A percentile compares a stretch with the other conserved stretches of the same genome.
These are phyloP conservation scores for Ptychodera flava DNA, from an alignment of 35 echinoderm and acorn worm species.

Conservation along the genomic window DNA sequence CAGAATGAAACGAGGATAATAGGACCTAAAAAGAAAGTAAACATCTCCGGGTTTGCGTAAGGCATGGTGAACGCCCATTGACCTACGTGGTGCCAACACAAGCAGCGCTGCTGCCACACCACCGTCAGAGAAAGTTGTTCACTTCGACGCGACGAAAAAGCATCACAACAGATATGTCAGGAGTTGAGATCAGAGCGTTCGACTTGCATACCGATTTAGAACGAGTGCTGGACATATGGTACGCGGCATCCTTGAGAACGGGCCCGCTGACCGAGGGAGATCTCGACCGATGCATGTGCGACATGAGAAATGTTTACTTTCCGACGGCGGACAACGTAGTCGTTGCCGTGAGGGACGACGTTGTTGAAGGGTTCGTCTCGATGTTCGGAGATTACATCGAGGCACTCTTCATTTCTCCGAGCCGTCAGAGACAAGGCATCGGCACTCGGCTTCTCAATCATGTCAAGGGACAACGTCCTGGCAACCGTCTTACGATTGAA, in stretches of 20 bases:
- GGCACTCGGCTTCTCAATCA: not conserved
- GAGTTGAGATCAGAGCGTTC: not conserved
- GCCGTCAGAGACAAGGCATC: not conserved
- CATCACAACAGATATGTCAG: too few relatives aligned
- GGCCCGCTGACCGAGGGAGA: not conserved
- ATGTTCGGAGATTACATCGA: not conserved
- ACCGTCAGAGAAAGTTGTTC: too few relatives aligned
- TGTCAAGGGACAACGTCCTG: not conserved
- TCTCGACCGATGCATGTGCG: not conserved
- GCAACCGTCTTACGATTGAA: not conserved
- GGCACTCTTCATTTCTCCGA: not conserved
- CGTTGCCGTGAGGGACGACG: not conserved
- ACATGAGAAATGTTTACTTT: not conserved
- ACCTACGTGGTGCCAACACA: too few relatives aligned
- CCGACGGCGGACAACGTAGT: not conserved
- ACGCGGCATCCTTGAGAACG: not conserved
- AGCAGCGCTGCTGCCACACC: too few relatives aligned
- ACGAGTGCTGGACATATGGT: not conserved
- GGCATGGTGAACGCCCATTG: too few relatives aligned
- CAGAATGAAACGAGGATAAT: too few relatives aligned
- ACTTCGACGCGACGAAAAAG: too few relatives aligned
- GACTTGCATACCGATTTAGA: not conserved
- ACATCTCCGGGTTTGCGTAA: too few relatives aligned
- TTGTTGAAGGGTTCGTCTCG: not conserved
- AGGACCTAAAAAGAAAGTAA: too few relatives aligned